These are phyloP conservation scores for Xenopus borealis DNA, from an alignment of 2,113 vertebrate genomes.

Conservation along the genomic window DNA sequence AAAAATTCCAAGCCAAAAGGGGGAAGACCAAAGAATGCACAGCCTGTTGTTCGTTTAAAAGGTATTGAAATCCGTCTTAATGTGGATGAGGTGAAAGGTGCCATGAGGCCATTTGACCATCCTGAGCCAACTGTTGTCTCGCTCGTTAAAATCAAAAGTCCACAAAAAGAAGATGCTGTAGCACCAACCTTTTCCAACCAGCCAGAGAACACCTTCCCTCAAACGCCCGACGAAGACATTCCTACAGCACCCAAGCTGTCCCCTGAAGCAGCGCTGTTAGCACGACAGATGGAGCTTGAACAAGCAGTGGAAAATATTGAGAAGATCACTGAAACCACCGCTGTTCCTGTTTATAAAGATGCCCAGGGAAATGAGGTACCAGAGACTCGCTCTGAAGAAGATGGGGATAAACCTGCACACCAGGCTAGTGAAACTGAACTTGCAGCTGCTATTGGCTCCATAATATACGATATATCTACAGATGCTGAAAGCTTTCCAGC, in stretches of 20 bases:
- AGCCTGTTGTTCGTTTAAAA: conserved; percentile 78
- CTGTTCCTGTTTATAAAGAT: conserved; percentile 74
- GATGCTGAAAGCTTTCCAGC: conserved; percentile 82
- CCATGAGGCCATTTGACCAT: conserved; percentile 65
- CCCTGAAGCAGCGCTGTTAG: conserved; percentile 73
- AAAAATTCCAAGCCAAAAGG: conserved; percentile 81
- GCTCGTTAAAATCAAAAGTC: conserved; percentile 62
- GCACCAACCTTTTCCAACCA: conserved; percentile 59
- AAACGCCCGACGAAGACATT: conserved; percentile 62
- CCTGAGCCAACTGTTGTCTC: conserved; percentile 54
- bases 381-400: conserved; percentile 68
- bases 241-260: conserved; percentile 62
- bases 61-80: conserved; percentile 76
- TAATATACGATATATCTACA: conserved; percentile 83
- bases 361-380: conserved; percentile 59
- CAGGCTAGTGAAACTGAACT: conserved; percentile 93
- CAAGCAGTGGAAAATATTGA: conserved; percentile 94
- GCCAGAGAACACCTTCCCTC: conserved; percentile 55
- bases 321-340: conserved; percentile 78
- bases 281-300: conserved; percentile 89
- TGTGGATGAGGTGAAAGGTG: conserved; percentile 73
- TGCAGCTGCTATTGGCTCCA: conserved; percentile 94
- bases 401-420: conserved; percentile 81
- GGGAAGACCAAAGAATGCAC: conserved; percentile 74
- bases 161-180: conserved; percentile 63